These are phyloP conservation scores for Adelosebastes latens DNA, from an alignment of 2,797 vertebrate species.

Conservation along the genomic window DNA sequence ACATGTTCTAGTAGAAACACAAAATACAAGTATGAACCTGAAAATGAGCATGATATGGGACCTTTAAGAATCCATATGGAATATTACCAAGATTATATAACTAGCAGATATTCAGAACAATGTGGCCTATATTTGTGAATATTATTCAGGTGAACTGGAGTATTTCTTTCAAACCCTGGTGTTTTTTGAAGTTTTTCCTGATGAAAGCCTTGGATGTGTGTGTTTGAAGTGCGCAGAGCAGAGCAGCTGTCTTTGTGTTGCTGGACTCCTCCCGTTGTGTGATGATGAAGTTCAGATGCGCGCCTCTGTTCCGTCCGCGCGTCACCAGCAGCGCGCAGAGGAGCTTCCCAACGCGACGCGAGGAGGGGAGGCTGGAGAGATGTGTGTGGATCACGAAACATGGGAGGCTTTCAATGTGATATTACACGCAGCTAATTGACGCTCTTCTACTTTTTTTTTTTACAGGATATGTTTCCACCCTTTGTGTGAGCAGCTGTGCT, in stretches of 20 bases:
- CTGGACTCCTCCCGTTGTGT: conserved; percentile 75
- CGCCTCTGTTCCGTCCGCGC: conserved; percentile 62
- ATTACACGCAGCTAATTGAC: conserved; percentile 8
- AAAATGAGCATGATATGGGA: no score
- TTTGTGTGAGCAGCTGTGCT: conserved; percentile 39
- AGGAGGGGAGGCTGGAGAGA: conserved; percentile 61
- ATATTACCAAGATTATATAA: background rate
- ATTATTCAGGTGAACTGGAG: background rate
- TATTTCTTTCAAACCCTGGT: background rate
- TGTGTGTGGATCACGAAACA: conserved; percentile 54
- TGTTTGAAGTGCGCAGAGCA: conserved; percentile 62
- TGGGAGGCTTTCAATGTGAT: conserved; percentile 40
- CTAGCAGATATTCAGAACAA: no score
- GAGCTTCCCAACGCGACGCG: conserved; percentile 62
- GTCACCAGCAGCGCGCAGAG: conserved; percentile 67
- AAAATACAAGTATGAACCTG: no score
- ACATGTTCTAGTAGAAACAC: no score
- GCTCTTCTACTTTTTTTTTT: conserved; percentile 6
- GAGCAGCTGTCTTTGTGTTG: conserved; percentile 67
- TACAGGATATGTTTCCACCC: conserved; percentile 18
- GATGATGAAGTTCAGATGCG: conserved; percentile 75
- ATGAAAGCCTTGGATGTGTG: conserved; percentile 34
- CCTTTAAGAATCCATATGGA: background rate
- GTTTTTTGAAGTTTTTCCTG: conserved; percentile 24
- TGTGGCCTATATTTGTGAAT: background rate